A percentile compares a stretch with the other conserved stretches of the same genome.
Evolutionary conservation across 2,113 vertebrate genomes (phyloP).

Genomic region (Catharus fuscescens): DNA sequence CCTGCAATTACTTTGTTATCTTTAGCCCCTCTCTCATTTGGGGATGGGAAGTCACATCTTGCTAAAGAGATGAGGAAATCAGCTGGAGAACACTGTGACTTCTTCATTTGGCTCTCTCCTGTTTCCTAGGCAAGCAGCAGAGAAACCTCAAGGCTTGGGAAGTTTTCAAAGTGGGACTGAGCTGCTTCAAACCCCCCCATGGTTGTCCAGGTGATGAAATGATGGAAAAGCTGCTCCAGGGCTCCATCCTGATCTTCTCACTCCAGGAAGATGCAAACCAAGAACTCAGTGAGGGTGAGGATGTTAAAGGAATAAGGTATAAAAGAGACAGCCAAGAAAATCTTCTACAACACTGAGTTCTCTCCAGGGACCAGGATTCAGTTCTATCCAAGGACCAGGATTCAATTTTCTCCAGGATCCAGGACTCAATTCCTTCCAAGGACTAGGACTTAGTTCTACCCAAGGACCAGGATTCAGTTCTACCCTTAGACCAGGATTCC

Average conservation of each 20-base stretch:
- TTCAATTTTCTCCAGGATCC: no score
- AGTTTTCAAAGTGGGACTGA: neutral
- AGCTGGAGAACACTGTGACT: neutral
- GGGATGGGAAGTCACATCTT: neutral
- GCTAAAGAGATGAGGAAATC: neutral
- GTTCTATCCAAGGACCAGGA: rapidly evolving
- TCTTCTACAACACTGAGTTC: rapidly evolving
- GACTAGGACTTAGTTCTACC: no score
- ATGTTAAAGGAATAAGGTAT: rapidly evolving
- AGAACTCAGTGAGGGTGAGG: neutral
- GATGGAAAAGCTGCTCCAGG: neutral
- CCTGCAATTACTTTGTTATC: conserved; percentile 37
- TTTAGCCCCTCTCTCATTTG: neutral
- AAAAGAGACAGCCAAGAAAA: neutral
- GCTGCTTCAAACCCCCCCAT: neutral
- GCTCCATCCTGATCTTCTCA: neutral
- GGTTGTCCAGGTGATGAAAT: neutral
- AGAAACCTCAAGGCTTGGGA: neutral
- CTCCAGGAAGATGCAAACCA: neutral
- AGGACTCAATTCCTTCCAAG: no score
- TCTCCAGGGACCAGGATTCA: neutral
- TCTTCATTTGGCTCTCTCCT: neutral
- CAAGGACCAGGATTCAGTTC: no score
- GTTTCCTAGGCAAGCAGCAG: neutral
- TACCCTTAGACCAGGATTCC: no score